Evolutionary conservation across 2,888 invertebrate species (phyloP), one percentile per base, ranked within the genome.

Genomic region (Andrena minutula): DNA sequence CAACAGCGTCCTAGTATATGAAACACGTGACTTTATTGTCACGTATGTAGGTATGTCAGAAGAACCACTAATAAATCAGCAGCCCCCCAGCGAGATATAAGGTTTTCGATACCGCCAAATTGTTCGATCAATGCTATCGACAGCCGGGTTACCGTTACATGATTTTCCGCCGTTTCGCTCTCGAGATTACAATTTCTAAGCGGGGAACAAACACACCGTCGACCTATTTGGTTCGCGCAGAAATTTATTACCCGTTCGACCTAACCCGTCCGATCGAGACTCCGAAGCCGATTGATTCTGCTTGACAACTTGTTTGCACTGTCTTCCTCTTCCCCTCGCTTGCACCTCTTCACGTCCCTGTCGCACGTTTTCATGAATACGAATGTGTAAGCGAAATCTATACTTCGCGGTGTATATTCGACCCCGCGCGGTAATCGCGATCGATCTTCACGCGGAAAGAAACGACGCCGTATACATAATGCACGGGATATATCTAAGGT

Each of bases 181-280:
- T 32, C 68, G 64, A 58, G 72, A 80, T 80, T 78, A 83, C 81
- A 86, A 89, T 86, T 89, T 85, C 83, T 85, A 86, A 83, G 56
- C 85, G 53, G 61, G 81, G 63, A 76, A 77, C 63, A 78, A 75
- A 77, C 75, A 71, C 70, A 69, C n/a, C 75, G 74, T 75, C 86
- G 82, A 82, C 80, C 86, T 82, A 86, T 85, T 87, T 82, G 78
- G 79, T 70, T 30, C 74, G 71, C 63, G 74, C 30, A 61, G 80
- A 88, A 87, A 88, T 88, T 88, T 88, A 88, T 88, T 87, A 79
- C 75, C 79, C 78, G 75, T 61, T 88, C 84, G 85, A 82, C 84
- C 79, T 63, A 68, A 53, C 81, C 56, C 56, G 56, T 56, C 23
- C 65, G 87, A 85, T 86, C 80, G 72, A 72, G 80, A 80, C 80